Percentiles rank a stretch among this genome's conserved stretches.
phyloP scores from a whole-genome alignment of 2,797 vertebrate genomes.

The Falco columbarius region DNA sequence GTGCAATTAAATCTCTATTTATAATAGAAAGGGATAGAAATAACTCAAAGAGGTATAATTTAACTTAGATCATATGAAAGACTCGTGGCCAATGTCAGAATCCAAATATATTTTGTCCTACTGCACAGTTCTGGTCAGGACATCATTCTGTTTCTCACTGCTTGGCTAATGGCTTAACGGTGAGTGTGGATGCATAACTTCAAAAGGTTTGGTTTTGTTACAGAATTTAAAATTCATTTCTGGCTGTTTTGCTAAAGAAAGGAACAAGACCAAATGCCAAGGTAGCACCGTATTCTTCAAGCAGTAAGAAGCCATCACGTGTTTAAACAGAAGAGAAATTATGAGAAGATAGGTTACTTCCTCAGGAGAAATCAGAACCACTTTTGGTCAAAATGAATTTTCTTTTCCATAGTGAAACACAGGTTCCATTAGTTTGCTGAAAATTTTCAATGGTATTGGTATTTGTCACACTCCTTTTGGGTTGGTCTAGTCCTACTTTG shows the following conservation, averaged over 20 bases:
- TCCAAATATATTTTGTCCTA: not conserved
- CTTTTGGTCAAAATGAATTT: not conserved
- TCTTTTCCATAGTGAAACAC: not conserved
- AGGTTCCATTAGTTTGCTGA: not conserved
- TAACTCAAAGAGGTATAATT: not conserved
- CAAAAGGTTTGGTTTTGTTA: not conserved
- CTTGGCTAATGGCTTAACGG: not conserved
- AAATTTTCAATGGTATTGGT: not conserved
- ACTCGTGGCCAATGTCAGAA: rapidly evolving
- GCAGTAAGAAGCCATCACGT: not conserved
- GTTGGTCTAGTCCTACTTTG: not conserved
- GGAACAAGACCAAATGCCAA: not conserved
- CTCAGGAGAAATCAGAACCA: not conserved
- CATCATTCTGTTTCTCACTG: not conserved
- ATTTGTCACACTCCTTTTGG: not conserved
- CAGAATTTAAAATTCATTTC: not conserved
- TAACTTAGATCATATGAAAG: not conserved
- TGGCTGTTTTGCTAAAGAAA: not conserved
- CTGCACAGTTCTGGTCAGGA: not conserved
- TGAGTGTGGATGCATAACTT: not conserved
- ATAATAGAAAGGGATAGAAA: not conserved
- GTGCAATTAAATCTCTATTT: not conserved
- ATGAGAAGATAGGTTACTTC: not conserved
- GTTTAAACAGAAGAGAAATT: not conserved
- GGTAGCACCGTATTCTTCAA: not conserved